Conservation (phyloP, 1,140 invertebrate genomes). For the Microplitis demolitor region DNA sequence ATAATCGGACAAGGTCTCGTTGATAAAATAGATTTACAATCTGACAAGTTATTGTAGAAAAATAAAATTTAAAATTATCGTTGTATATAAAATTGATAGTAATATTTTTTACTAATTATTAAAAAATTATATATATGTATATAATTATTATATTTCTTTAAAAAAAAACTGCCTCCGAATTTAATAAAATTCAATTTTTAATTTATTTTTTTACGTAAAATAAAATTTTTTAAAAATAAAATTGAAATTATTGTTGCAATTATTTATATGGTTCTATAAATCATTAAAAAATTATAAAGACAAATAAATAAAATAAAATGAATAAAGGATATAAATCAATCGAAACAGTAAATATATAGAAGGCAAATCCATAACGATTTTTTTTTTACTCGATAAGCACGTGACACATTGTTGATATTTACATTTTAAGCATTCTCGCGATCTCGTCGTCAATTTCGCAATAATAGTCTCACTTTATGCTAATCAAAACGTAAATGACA, state of each 20-base stretch:
- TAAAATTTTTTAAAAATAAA: too few relatives aligned
- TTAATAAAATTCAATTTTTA: too few relatives aligned
- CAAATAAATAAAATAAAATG: too few relatives aligned
- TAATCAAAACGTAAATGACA: neutral
- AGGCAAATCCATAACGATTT: conserved; percentile 28
- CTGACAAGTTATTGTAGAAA: conserved; percentile 34
- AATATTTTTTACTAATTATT: conserved; percentile 17
- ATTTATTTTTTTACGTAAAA: too few relatives aligned
- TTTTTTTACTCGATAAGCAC: conserved; percentile 41
- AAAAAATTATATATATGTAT: neutral
- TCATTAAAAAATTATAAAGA: neutral
- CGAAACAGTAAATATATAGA: conserved; percentile 19
- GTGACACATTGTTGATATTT: conserved; percentile 36
- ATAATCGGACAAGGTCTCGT: conserved; percentile 70
- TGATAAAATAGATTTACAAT: conserved; percentile 56
- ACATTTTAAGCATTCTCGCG: conserved; percentile 25
- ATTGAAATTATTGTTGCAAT: neutral
- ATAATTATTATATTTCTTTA: too few relatives aligned
- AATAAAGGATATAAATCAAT: conserved; percentile 6
- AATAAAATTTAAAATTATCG: conserved; percentile 2
- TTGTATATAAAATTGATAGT: neutral
- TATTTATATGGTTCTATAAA: conserved; percentile 1
- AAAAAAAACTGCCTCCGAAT: too few relatives aligned
- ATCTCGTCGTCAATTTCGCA: neutral
- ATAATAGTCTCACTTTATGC: conserved; percentile 3